Percentiles rank a stretch among this genome's conserved stretches.
phyloP scores from a whole-genome alignment of 2,888 invertebrate genomes.

The Nipponacmea schrenckii region DNA sequence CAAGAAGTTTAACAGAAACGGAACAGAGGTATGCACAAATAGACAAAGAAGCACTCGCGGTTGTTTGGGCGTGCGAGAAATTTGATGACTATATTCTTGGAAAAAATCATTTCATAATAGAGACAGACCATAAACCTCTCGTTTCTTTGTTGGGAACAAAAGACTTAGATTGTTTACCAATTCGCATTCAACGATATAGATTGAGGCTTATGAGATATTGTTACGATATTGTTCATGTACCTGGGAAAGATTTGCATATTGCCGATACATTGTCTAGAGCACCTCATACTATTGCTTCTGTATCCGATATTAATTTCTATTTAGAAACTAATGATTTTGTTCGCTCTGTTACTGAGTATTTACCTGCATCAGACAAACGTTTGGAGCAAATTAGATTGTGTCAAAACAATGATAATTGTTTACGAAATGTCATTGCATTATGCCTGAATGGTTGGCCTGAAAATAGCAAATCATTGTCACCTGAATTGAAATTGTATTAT shows the following conservation, averaged over 20 bases:
- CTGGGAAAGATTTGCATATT: background rate
- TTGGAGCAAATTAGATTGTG: background rate
- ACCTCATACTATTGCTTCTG: background rate
- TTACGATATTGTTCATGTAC: background rate
- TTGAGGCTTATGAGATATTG: background rate
- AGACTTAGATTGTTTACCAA: background rate
- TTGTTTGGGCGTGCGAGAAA: background rate
- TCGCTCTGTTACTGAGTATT: background rate
- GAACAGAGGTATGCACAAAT: background rate
- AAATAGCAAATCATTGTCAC: background rate
- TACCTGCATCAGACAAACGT: background rate
- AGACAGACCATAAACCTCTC: background rate
- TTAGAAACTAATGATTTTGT: background rate
- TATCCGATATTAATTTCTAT: background rate
- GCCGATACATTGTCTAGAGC: constrained; percentile 7
- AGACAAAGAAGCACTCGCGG: background rate
- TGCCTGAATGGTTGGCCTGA: constrained; percentile 1
- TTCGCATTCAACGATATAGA: background rate
- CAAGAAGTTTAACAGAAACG: background rate
- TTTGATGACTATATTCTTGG: background rate
- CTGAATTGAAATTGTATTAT: background rate
- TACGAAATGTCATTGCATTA: background rate
- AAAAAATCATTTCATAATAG: background rate
- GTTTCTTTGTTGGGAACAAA: background rate
- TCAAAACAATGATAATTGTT: background rate